Percentiles rank a stretch among this genome's conserved stretches.
These are phyloP conservation scores for Cephalotes varians DNA, from an alignment of 2,888 invertebrate species.

Conservation along the genomic window DNA sequence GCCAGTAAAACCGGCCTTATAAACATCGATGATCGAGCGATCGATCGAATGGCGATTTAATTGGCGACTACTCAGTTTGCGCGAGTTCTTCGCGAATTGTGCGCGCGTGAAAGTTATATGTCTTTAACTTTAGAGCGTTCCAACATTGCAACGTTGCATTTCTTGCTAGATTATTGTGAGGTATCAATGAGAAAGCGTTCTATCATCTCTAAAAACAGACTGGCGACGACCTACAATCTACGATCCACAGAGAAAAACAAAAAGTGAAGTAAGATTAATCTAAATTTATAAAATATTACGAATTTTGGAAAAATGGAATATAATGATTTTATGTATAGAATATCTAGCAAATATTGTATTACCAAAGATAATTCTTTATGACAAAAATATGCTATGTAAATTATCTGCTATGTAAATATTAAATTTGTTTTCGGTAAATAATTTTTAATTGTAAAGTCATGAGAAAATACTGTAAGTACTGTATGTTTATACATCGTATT, in stretches of 20 bases:
- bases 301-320: not conserved
- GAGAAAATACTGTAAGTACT: too few relatives aligned
- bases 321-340: not conserved
- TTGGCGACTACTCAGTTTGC: not conserved
- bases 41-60: not conserved
- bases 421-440: too few relatives aligned
- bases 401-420: too few relatives aligned
- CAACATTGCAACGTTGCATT: not conserved
- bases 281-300: not conserved
- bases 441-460: not conserved
- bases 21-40: not conserved
- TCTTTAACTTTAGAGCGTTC: not conserved
- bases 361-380: not conserved
- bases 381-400: not conserved
- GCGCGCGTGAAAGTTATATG: not conserved
- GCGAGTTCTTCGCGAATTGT: not conserved
- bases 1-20: constrained; percentile 57
- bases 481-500: too few relatives aligned
- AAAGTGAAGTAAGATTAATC: not conserved
- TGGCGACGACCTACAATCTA: not conserved
- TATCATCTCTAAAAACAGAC: constrained; percentile 1
- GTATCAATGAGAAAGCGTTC: not conserved
- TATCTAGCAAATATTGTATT: not conserved
- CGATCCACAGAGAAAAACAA: not conserved
- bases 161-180: not conserved